Conservation (phyloP, 2,888 invertebrate species). For the Calameuta pallipes region DNA sequence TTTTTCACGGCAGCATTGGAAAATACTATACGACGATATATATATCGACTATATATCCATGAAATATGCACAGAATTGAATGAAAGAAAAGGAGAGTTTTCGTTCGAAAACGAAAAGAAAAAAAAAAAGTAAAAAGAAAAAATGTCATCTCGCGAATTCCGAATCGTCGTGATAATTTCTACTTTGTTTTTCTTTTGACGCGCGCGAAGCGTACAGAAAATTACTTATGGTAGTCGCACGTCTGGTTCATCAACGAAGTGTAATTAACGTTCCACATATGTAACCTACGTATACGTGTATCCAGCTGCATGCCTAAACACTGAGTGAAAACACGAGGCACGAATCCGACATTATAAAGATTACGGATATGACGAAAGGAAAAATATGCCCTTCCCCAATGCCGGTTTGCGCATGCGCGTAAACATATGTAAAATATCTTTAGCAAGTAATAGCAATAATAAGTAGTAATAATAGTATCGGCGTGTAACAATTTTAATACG, state of each 20-base stretch:
- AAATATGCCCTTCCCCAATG: background rate
- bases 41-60: background rate
- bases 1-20: background rate
- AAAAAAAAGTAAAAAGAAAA: constrained; percentile 19
- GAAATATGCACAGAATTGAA: background rate
- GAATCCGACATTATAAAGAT: background rate
- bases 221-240: constrained; percentile 18
- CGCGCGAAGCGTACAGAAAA: constrained; percentile 10
- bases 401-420: background rate
- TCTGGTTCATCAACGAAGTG: background rate
- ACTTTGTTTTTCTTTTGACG: constrained; percentile 10
- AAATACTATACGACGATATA: background rate
- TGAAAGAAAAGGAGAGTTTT: background rate
- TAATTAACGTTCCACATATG: background rate
- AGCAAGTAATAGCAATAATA: no score
- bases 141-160: constrained; percentile 12
- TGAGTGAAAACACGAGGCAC: background rate
- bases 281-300: background rate
- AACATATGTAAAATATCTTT: no score
- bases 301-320: background rate
- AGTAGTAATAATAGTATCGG: no score
- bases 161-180: constrained; percentile 3
- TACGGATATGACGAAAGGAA: background rate
- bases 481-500: background rate
- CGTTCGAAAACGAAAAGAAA: constrained; percentile 19